Base-by-base conservation (phyloP, 2,113 vertebrate species). In the Coptodon bakossiorum region DNA sequence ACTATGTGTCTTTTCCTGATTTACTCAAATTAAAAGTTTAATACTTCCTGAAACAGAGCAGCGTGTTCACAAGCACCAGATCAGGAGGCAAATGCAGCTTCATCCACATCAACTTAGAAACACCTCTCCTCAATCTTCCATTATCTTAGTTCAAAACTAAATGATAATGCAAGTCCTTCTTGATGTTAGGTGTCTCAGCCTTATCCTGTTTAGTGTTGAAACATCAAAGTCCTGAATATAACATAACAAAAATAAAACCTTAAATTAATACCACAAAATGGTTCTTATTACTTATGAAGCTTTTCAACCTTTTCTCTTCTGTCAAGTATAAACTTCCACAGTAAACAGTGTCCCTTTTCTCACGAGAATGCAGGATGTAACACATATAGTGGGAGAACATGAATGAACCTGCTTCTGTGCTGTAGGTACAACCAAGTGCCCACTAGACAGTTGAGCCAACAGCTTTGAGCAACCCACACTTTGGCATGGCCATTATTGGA, bases 261-360 rank as follows among this genome's bases (percentile, higher is more conserved):
- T 78, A 13, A 78, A 78, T 66, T 13, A 52, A 78, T 34, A 31
- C 73, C 73, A 52, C 45, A 31, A 31, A 52, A 52, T 13, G 73
- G 5, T 52, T 78, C 19, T 31, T 78, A 2, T 78, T 78, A 78
- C 73, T n/a, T 78, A 13, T 31, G 27, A 78, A 31, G 45, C 27
- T 34, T 78, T 50, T 78, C 45, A 31, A 0, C 27, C 45, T n/a
- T 50, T 78, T 78, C 27, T 78, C 3, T 9, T 12, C 3, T 31
- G 73, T 78, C 45, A 86, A 86, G 84, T 52, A 45, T 40, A 80
- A 61, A 29, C 54, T 38, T 84, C 78, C 8, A 5, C 81, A 71
- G 71, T 84, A 86, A 89, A 91, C 87, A 61, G 61, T 43, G 53
- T 84, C 66, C 54, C 68, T 80, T 92, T 45, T 86, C 66, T 90